Conservation (phyloP, 2,113 vertebrate genomes). For the Vicugna pacos region DNA sequence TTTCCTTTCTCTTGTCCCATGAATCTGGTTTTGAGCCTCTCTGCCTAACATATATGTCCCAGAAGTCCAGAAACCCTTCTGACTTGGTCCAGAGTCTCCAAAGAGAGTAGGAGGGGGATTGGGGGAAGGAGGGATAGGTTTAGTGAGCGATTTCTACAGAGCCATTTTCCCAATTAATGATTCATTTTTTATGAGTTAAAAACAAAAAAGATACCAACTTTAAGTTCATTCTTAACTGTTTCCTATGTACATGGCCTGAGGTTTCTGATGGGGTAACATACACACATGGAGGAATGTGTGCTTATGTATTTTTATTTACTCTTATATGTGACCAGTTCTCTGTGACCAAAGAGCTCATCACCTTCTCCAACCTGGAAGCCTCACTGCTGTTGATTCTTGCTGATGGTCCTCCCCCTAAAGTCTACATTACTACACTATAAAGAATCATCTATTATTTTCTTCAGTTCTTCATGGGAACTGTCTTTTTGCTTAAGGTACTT, state of each 20-base stretch:
- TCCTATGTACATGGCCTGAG: background rate
- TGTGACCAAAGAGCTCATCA: background rate
- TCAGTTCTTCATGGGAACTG: conserved; percentile 42
- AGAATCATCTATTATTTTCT: conserved; percentile 1
- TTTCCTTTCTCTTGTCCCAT: background rate
- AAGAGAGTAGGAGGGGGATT: background rate
- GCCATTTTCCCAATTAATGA: background rate
- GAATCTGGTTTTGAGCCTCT: conserved; percentile 5
- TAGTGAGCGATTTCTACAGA: conserved; percentile 4
- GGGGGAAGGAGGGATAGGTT: background rate
- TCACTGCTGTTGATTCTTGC: background rate
- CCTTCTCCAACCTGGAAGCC: background rate
- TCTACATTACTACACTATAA: background rate
- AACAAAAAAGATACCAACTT: conserved; percentile 3
- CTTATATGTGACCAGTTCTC: background rate
- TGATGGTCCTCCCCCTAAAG: background rate
- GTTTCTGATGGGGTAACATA: background rate
- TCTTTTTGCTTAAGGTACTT: background rate
- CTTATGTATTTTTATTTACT: background rate
- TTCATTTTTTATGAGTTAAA: background rate
- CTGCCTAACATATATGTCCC: background rate
- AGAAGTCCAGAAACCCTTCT: conserved; percentile 24
- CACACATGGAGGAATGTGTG: background rate
- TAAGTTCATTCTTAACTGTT: background rate
- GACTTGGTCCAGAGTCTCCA: background rate